These are phyloP conservation scores for Brachionus plicatilis DNA, from an alignment of 1,140 invertebrate genomes.

Conservation along the genomic window DNA sequence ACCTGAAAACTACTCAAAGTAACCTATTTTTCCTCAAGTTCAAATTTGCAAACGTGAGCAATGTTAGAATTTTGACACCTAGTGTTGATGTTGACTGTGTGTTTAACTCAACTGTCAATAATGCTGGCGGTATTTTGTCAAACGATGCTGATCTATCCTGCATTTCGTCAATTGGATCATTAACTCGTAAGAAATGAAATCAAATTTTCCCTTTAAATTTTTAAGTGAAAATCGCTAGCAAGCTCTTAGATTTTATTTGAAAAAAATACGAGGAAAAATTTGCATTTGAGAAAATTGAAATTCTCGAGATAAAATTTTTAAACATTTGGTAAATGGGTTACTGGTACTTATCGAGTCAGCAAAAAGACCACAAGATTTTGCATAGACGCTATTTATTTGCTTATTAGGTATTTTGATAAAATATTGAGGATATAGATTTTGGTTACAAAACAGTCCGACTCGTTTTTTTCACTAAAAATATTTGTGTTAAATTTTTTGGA, in stretches of 20 bases:
- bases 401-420: background rate
- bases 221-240: background rate
- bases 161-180: background rate
- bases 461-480: background rate
- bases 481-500: background rate
- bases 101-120: conserved; percentile 33
- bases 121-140: background rate
- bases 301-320: background rate
- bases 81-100: background rate
- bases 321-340: background rate
- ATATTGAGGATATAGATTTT: background rate
- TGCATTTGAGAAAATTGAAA: background rate
- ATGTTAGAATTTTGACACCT: background rate
- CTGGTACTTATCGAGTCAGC: background rate
- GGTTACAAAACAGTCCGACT: background rate
- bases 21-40: background rate
- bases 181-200: background rate
- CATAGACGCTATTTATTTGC: background rate
- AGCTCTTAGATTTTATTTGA: background rate
- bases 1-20: background rate
- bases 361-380: background rate
- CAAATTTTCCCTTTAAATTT: background rate
- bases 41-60: background rate
- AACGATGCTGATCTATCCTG: conserved; percentile 24
- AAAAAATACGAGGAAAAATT: background rate